A percentile compares a stretch with the other conserved stretches of the same genome.
phyloP scores from a whole-genome alignment of 35 echinoderm and acorn worm genomes.

The Ophioderma brevispina region DNA sequence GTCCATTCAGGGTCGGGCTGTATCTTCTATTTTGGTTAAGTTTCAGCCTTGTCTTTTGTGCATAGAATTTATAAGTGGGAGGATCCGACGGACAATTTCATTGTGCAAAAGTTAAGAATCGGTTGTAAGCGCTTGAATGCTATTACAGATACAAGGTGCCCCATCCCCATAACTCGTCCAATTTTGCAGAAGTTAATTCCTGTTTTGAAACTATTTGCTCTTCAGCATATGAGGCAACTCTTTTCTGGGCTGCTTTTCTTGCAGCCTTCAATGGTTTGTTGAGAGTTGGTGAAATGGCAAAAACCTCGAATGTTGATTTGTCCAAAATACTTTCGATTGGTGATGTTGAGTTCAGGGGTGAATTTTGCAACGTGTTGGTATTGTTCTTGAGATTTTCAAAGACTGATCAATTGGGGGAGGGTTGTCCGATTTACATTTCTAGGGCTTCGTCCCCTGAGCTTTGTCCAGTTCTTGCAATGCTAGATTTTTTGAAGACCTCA shows the following conservation, averaged over 20 bases:
- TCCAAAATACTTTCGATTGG: no score
- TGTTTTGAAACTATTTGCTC: background rate
- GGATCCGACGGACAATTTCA: background rate
- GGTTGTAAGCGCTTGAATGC: background rate
- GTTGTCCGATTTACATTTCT: background rate
- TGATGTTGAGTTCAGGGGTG: no score
- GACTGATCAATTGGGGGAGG: background rate
- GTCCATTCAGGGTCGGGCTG: background rate
- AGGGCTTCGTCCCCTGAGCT: background rate
- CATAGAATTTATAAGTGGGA: background rate
- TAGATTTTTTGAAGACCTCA: background rate
- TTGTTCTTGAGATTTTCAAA: slow-evolving; percentile 7
- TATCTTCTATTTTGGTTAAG: background rate
- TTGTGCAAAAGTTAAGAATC: background rate
- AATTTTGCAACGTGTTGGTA: no score
- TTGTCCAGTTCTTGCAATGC: background rate
- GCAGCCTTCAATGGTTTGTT: background rate
- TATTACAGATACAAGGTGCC: background rate
- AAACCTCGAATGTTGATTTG: background rate
- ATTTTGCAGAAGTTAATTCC: background rate
- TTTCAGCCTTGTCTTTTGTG: background rate
- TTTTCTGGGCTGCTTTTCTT: background rate
- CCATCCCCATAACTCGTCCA: background rate
- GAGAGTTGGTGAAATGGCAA: background rate
- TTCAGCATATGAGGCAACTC: background rate